These are phyloP conservation scores for Megaustenia siamemsis DNA, from an alignment of 2,888 invertebrate species.

Conservation along the genomic window DNA sequence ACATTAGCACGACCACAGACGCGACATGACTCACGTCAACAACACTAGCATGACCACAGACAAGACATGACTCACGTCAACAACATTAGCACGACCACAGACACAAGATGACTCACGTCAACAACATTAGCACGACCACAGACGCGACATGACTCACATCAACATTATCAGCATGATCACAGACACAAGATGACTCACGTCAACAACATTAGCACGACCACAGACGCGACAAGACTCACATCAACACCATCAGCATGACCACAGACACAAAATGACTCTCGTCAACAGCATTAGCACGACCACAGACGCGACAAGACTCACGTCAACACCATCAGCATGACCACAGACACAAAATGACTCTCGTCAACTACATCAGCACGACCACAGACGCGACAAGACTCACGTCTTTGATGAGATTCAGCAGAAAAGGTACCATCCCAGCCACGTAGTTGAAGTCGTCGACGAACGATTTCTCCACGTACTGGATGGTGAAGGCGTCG, in stretches of 20 bases:
- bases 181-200: too few species aligned
- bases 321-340: background rate
- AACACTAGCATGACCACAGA: too few species aligned
- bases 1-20: too few species aligned
- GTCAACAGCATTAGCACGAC: background rate
- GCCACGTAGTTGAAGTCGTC: constrained; percentile 78
- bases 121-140: too few species aligned
- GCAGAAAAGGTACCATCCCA: constrained; percentile 79
- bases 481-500: constrained; percentile 80
- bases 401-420: constrained; percentile 78
- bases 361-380: too few species aligned
- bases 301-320: too few species aligned
- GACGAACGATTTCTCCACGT: constrained; percentile 75
- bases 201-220: background rate
- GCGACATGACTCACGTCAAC: too few species aligned
- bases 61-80: too few species aligned
- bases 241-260: background rate
- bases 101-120: too few species aligned
- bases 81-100: too few species aligned
- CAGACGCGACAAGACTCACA: background rate
- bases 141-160: too few species aligned
- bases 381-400: constrained; percentile 56
- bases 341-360: too few species aligned
- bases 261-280: background rate
- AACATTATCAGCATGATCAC: background rate